phyloP scores from a whole-genome alignment of 2,113 vertebrate genomes.

The Xiphorhynchus elegans region DNA sequence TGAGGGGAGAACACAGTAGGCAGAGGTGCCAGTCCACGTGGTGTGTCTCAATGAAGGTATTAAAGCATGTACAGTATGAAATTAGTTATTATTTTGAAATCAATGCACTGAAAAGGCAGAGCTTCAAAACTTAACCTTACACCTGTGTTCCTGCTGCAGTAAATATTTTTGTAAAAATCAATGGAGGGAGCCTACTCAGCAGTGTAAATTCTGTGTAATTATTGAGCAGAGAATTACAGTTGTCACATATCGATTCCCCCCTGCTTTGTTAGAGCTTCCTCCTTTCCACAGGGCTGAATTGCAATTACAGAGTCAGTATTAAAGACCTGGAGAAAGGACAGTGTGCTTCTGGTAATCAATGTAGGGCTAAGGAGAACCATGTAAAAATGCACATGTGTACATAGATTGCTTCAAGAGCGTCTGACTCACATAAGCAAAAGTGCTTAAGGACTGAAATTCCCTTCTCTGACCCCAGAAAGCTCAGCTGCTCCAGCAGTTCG shows the following conservation, averaged over 20 bases:
- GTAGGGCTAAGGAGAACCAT: neutral
- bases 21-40: neutral
- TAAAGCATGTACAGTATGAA: neutral
- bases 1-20: neutral
- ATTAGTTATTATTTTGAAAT: slow-evolving; percentile 32
- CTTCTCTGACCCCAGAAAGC: neutral
- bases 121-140: neutral
- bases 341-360: neutral
- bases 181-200: slow-evolving; percentile 24
- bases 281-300: neutral
- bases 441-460: neutral
- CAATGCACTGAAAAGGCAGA: neutral
- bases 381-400: neutral
- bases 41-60: neutral
- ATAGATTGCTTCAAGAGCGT: neutral
- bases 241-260: slow-evolving; percentile 42
- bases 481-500: neutral
- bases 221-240: slow-evolving; percentile 42
- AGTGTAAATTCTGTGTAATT: slow-evolving; percentile 53
- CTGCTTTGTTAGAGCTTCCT: slow-evolving; percentile 30
- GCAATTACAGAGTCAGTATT: neutral
- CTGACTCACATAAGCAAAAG: neutral
- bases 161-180: slow-evolving; percentile 57
- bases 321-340: neutral
- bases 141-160: slow-evolving; percentile 19